Evolutionary conservation across 2,888 invertebrate species (phyloP), one percentile per base, ranked within the genome.

Genomic region (Cosmorhoe ocellata): DNA sequence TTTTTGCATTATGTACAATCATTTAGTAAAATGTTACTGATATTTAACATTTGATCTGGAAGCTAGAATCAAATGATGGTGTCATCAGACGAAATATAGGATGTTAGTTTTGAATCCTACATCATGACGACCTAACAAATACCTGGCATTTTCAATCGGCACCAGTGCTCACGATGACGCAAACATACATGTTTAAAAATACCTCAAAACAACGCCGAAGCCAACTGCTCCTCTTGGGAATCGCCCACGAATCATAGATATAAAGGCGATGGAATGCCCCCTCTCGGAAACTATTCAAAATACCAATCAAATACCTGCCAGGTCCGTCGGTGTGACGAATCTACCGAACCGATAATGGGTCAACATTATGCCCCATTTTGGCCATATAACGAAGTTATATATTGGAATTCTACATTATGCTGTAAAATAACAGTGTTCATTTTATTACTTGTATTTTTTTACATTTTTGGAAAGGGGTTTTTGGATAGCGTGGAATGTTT

Each of bases 291-390:
- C 84, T 84, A 82, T 81, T 81, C 83, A 84, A 79, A 82, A 87
- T 86, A 88, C 88, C 83, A 89, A 86, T 87, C 80, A 87, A 90
- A 86, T 90, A 90, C 90, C 90, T 90, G 89, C 79, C 80, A 82
- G 75, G 72, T 89, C 89, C 89, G 87, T 85, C 84, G 89, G 89
- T 81, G 89, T 80, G 87, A 81, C 88, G 89, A 85, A 81, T 83
- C 78, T 87, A 89, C 72, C 77, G 80, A 87, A 84, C 83, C 81
- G 82, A 84, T 76, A 81, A 81, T 83, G 81, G 76, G 62, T 69
- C 76, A 67, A 75, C 72, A 76, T 75, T 71, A 84, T 79, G 73
- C 80, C 84, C 81, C 81, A 79, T 59, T 81, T 82, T 81, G 86
- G 87, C 86, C 87, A 85, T 84, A 79, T 84, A 86, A 82, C 79